These are phyloP conservation scores for Tragelaphus strepsiceros DNA, from an alignment of 2,113 vertebrate species.

Conservation along the genomic window DNA sequence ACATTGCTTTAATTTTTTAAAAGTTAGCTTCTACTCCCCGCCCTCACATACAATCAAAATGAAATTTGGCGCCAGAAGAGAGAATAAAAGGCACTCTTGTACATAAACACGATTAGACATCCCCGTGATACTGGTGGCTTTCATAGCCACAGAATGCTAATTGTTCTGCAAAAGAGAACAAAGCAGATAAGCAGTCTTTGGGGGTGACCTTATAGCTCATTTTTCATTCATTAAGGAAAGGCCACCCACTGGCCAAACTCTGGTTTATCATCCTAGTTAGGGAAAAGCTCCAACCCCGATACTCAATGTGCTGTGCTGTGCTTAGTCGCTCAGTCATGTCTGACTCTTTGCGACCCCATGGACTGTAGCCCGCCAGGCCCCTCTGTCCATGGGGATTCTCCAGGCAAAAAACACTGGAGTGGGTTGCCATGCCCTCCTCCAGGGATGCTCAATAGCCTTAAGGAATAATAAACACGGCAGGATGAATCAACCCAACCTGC, in stretches of 20 bases:
- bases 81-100: background rate
- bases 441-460: background rate
- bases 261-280: background rate
- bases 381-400: background rate
- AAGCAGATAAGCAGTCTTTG: background rate
- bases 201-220: background rate
- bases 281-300: background rate
- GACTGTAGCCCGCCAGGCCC: background rate
- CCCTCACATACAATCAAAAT: background rate
- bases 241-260: background rate
- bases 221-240: slow-evolving; percentile 40
- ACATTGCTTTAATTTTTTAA: background rate
- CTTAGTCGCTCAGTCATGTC: background rate
- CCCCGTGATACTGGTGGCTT: background rate
- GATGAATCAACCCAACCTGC: background rate
- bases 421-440: background rate
- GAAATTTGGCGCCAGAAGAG: background rate
- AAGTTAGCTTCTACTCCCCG: background rate
- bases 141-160: background rate
- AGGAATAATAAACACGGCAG: background rate
- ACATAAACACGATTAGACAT: background rate
- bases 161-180: background rate
- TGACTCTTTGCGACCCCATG: background rate
- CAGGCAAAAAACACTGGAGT: background rate
- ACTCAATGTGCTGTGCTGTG: background rate